Percentiles rank a stretch among this genome's conserved stretches.
phyloP scores from a whole-genome alignment of 2,113 vertebrate species.

The Cololabis saira region DNA sequence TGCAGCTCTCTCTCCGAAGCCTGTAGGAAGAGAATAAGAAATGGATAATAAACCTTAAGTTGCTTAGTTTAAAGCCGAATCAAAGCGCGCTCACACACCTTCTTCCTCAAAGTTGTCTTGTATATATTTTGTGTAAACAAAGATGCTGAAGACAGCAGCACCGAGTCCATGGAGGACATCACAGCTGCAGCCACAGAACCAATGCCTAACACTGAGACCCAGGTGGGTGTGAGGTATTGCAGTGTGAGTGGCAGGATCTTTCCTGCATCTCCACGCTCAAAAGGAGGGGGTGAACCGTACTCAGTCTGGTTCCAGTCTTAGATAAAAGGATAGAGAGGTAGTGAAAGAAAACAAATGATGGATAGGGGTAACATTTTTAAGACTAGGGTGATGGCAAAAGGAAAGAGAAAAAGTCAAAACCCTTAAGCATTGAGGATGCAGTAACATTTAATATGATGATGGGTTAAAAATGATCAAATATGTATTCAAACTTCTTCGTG shows the following conservation, averaged over 20 bases:
- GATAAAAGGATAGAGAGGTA: constrained; percentile 33
- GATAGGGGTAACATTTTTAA: constrained; percentile 17
- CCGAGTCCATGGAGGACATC: constrained; percentile 69
- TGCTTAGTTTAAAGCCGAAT: neutral
- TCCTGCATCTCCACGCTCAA: constrained; percentile 74
- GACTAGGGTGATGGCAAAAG: too few relatives aligned
- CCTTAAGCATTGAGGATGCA: neutral
- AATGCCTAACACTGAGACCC: constrained; percentile 66
- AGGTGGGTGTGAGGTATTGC: constrained; percentile 78
- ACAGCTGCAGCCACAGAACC: constrained; percentile 62
- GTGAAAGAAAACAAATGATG: constrained; percentile 23
- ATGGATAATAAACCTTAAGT: neutral
- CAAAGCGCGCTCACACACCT: constrained; percentile 61
- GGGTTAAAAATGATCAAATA: neutral
- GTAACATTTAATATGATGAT: neutral
- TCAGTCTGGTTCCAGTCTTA: constrained; percentile 86
- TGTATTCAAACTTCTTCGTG: neutral
- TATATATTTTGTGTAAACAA: constrained; percentile 71
- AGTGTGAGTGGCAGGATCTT: constrained; percentile 82
- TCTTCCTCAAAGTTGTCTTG: constrained; percentile 81
- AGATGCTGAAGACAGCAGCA: constrained; percentile 67
- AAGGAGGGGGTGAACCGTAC: constrained; percentile 80
- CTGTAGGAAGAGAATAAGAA: constrained; percentile 52
- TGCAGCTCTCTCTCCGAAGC: constrained; percentile 79
- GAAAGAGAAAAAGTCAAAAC: too few relatives aligned